These are phyloP conservation scores for Laterallus jamaicensis DNA, from an alignment of 2,113 vertebrate genomes.

Conservation along the genomic window DNA sequence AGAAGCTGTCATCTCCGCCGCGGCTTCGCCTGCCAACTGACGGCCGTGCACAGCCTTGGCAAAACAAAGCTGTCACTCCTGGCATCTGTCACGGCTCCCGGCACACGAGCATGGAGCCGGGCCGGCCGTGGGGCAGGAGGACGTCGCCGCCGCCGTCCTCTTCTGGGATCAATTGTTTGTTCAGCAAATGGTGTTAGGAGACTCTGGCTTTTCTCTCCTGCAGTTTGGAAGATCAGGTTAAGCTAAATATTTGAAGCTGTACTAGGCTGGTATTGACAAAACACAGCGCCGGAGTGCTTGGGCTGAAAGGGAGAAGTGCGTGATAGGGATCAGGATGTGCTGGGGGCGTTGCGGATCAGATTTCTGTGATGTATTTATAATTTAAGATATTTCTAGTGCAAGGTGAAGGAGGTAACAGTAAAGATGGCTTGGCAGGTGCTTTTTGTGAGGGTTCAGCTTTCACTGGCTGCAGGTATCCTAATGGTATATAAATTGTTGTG, in stretches of 20 bases:
- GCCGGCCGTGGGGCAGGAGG: background rate
- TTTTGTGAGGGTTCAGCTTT: background rate
- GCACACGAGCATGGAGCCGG: background rate
- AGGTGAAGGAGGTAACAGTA: constrained; percentile 10
- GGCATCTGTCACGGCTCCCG: constrained; percentile 21
- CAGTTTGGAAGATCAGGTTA: constrained; percentile 57
- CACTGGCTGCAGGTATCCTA: background rate
- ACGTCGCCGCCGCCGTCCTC: background rate
- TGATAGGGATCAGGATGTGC: constrained; percentile 21
- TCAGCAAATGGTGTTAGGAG: constrained; percentile 32
- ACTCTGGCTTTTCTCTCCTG: constrained; percentile 39
- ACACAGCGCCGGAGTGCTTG: background rate
- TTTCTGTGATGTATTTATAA: constrained; percentile 49
- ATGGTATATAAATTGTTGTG: fast-evolving
- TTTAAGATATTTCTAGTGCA: constrained; percentile 46
- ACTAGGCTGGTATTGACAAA: constrained; percentile 18
- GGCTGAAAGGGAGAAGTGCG: constrained; percentile 7
- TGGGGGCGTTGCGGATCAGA: background rate
- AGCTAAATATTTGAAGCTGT: constrained; percentile 69
- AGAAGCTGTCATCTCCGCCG: constrained; percentile 75
- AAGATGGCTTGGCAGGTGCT: constrained; percentile 7
- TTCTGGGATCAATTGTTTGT: constrained; percentile 48
- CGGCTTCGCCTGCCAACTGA: constrained; percentile 61
- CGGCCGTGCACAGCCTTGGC: constrained; percentile 58
- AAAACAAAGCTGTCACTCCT: constrained; percentile 69